Conservation (phyloP, 2,113 vertebrate species). For the Cyanistes caeruleus region DNA sequence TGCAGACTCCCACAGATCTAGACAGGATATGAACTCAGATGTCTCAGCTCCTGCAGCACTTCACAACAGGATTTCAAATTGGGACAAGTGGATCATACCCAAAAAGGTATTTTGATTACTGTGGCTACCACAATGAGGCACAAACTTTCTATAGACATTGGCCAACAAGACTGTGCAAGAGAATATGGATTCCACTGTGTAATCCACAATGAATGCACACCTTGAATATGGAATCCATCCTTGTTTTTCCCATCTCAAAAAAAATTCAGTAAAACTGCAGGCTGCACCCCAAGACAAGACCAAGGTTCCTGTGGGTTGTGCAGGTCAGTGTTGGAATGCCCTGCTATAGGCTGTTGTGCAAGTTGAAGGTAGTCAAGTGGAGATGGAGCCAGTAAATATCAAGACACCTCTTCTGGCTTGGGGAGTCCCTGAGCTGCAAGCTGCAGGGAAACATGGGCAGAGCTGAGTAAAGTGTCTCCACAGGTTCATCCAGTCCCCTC, state of each 20-base stretch:
- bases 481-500: neutral
- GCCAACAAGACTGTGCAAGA: neutral
- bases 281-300: neutral
- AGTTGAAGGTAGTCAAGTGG: neutral
- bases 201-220: neutral
- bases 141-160: neutral
- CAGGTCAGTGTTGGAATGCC: neutral
- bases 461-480: neutral
- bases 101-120: neutral
- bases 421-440: neutral
- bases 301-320: neutral
- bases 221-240: neutral
- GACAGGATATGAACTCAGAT: neutral
- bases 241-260: neutral
- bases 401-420: neutral
- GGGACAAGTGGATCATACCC: neutral
- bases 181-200: neutral
- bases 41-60: neutral
- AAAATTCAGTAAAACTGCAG: neutral
- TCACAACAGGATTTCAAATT: neutral
- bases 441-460: neutral
- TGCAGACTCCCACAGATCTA: neutral
- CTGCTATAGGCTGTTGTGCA: neutral
- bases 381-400: neutral
- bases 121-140: neutral